Evolutionary conservation across 2,797 vertebrate genomes (phyloP), one percentile per base, ranked within the genome.

Genomic region (Eospalax fontanierii): DNA sequence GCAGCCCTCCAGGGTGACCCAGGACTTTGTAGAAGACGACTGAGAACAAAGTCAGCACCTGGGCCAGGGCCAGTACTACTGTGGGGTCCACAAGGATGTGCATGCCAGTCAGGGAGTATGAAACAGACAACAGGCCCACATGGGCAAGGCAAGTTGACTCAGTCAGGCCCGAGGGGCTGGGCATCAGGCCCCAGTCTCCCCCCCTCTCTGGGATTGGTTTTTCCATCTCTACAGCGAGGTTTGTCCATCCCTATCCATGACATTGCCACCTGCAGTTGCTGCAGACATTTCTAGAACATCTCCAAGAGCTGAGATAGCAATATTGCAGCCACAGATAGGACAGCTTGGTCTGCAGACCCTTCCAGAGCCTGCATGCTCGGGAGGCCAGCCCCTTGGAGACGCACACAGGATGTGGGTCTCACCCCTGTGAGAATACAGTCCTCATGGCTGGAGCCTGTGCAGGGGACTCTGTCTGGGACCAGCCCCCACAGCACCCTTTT

Each of bases 11-110:
- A 12, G 46, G 22, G 24, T 12, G 46, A 43, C 46, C 38, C 8
- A 33, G 30, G 15, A 35, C 59, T 2, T 5, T 50, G 2, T 28
- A 30, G 35, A 16, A 61, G 35, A 66, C 0, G 2, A 43, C 10
- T 26, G 24, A 15, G n/a, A 43, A n/a, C 43, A 16, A 73, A 11
- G 4, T 1, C 5, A 10, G 35, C 28, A 10, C 57, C 40, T 18
- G 7, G 71, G 54, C 18, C 14, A 10, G 1, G 21, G 28, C 11
- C 74, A 88, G 8, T 0, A 1, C n/a, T 65, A n/a, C 33, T 1
- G n/a, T n/a, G 0, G 3, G 16, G 33, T 19, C 65, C 26, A 1
- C 6, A 0, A 68, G 0, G 38, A 33, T 35, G 74, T 0, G 0
- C 3, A 0, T 26, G 35, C 38, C 68, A 7, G 18, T 2, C 0